Base-by-base conservation (phyloP, 1,140 invertebrate genomes). In the Chelonus insularis region DNA sequence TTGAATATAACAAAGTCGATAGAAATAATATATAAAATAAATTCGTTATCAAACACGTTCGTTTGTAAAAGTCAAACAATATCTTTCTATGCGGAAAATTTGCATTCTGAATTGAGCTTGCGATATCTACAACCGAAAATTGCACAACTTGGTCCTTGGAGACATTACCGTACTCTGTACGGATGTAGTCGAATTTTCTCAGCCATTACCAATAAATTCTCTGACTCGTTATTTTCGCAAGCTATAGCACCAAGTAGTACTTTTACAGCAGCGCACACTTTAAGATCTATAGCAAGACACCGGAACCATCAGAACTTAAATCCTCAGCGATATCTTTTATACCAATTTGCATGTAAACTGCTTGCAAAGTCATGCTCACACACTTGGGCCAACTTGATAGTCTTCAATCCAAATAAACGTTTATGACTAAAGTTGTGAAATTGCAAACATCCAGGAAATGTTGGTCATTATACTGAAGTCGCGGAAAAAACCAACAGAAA, bases 401-500 rank as follows among this genome's bases (percentile, higher is more conserved):
- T 43, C 41, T 43, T 43, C 41, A 43, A 43, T 43, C 41, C 41
- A 43, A 43, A 43, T 43, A 43, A 43, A 43, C 41, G 41, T 43
- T 43, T 43, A 43, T 43, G 41, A 43, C 41, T 43, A 43, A 43
- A 43, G 12, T 43, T 43, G 41, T 43, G 41, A 43, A 43, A 43
- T 43, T 43, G 41, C 41, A 43, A 16, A 8, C n/a, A 16, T 9
- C 41, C 8, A 5, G 41, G 29, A 48, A 18, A 29, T 34, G 36
- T 37, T 12, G 37, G 14, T 7, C 23, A 16, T 43, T 43, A 43
- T 45, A 57, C 50, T 37, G 29, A 56, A 57, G 43, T 14, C 25
- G 48, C 16, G 47, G 45, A 72, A 68, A 29, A 69, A 68, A 67
- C 69, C 70, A 58, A 57, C 55, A 63, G 63, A 64, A 63, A 60